Evolutionary conservation across 2,888 invertebrate species (phyloP), one percentile per base, ranked within the genome.

Genomic region (Eudemis profundana): DNA sequence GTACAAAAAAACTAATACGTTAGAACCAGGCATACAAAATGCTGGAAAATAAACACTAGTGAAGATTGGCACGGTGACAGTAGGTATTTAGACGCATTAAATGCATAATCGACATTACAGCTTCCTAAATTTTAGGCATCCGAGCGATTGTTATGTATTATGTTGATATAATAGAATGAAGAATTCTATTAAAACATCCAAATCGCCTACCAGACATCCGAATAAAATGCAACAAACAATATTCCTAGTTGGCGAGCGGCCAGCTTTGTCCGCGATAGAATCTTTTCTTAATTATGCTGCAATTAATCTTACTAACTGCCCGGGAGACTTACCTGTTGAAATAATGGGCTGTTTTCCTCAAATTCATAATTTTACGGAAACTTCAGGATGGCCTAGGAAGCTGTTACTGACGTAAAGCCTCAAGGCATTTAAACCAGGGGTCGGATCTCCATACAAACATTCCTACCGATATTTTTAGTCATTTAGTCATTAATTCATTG

Each of bases 231-330:
- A 65, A 65, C 60, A 65, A 65, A 59, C 51, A 51, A 2, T 36
- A 33, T 33, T 33, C 27, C 38, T 54, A 21, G 53, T 44, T 67
- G 67, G 67, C 50, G 1, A n/a, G 8, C 33, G 4, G 44, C 67
- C 62, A 67, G 27, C 19, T 44, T 53, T 42, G 29, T 59, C 15
- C 15, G 19, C 27, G 57, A 59, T 59, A 60, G 46, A 47, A 54
- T 15, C 61, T 61, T 66, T 61, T 23, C 53, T 59, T 65, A 63
- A 47, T 65, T 72, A 71, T 56, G 56, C 21, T 68, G 50, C 59
- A 47, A 67, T 67, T 53, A 69, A 57, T 59, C 65, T 60, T 40
- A 19, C 29, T 53, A 60, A 65, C 46, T 38, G 27, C 15, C 10
- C 3, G n/a, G 40, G 23, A 15, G 4, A n/a, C 10, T 5, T 64